phyloP scores from a whole-genome alignment of 2,113 vertebrate genomes.

The Pseudopodoces humilis region DNA sequence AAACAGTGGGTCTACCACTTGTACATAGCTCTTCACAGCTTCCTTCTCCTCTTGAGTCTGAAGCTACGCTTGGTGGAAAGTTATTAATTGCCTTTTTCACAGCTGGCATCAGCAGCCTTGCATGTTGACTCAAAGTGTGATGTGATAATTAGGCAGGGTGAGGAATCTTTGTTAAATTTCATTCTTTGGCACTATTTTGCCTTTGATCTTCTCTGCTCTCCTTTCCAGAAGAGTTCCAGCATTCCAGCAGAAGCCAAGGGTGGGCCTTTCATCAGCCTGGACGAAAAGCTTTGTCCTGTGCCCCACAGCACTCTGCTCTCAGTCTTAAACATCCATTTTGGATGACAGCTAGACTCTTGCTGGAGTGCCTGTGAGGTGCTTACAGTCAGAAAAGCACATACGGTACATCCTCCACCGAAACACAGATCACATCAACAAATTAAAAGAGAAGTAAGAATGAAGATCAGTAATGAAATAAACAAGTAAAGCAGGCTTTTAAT shows the following conservation, averaged over 20 bases:
- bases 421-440: neutral
- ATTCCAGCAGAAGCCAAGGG: neutral
- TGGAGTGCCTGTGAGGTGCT: neutral
- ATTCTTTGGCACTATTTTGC: slow-evolving; percentile 30
- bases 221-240: neutral
- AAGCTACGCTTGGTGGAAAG: slow-evolving; percentile 23
- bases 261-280: slow-evolving; percentile 32
- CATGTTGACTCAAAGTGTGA: slow-evolving; percentile 36
- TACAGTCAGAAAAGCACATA: neutral
- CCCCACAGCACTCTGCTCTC: neutral
- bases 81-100: slow-evolving; percentile 60
- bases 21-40: neutral
- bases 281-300: neutral
- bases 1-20: neutral
- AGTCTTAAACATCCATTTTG: neutral
- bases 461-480: neutral
- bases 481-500: neutral
- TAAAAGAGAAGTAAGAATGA: neutral
- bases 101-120: slow-evolving; percentile 47
- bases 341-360: neutral
- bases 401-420: neutral
- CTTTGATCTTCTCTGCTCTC: slow-evolving; percentile 27
- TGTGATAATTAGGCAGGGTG: slow-evolving; percentile 49
- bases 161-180: slow-evolving; percentile 41
- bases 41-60: neutral